Conservation (phyloP, 2,797 vertebrate species). For the Eulemur albifrons region DNA sequence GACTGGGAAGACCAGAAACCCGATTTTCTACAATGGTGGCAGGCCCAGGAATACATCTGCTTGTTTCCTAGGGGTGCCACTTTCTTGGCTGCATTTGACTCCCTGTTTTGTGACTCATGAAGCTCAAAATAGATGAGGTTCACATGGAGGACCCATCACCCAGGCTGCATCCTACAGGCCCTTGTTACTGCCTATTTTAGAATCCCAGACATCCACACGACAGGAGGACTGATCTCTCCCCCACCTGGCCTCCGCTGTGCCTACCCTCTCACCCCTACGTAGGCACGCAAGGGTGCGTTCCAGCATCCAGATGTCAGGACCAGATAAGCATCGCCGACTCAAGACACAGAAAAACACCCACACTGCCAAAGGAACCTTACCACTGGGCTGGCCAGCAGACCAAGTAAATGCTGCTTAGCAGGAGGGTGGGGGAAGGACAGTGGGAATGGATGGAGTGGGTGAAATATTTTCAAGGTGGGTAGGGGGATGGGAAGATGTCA, state of each 20-base stretch:
- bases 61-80: constrained; percentile 45
- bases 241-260: neutral
- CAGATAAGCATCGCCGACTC: neutral
- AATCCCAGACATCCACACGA: neutral
- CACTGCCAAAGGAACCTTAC: neutral
- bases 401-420: neutral
- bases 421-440: neutral
- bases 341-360: neutral
- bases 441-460: neutral
- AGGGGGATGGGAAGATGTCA: neutral
- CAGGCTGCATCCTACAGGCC: neutral
- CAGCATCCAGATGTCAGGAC: neutral
- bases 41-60: neutral
- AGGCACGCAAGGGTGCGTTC: neutral
- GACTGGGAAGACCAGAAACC: neutral
- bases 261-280: neutral
- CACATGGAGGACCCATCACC: neutral
- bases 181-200: neutral
- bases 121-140: constrained; percentile 50
- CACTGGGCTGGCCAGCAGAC: neutral
- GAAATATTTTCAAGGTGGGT: neutral
- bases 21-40: neutral
- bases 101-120: constrained; percentile 51
- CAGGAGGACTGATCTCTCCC: neutral
- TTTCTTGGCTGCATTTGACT: constrained; percentile 31